Evolutionary conservation across 2,797 vertebrate species (phyloP).

Genomic region (Anas acuta): DNA sequence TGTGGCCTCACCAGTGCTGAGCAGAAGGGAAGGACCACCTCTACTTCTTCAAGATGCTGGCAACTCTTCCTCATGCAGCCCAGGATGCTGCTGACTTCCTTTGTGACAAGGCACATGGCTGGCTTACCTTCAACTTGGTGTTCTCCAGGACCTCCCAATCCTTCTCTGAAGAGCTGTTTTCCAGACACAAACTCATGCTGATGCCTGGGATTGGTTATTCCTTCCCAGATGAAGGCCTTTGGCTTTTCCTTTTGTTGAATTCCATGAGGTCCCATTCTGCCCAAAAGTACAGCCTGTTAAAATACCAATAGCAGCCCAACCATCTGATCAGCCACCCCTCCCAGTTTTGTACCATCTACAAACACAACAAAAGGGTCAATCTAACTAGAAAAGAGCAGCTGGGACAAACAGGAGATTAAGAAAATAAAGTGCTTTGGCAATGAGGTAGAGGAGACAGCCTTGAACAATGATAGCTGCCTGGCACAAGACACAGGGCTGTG

Average conservation of each 20-base stretch:
- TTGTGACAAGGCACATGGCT: background rate
- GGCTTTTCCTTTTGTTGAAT: background rate
- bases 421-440: background rate
- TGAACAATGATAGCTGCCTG: background rate
- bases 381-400: background rate
- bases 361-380: background rate
- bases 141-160: background rate
- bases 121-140: background rate
- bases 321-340: background rate
- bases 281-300: background rate
- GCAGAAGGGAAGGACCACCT: fast-evolving
- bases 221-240: background rate
- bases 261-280: background rate
- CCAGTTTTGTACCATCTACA: background rate
- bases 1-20: background rate
- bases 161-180: background rate
- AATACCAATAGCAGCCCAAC: background rate
- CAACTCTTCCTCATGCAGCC: background rate
- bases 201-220: fast-evolving
- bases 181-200: background rate
- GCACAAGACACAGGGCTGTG: background rate
- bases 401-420: background rate
- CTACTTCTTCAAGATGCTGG: background rate
- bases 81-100: background rate
- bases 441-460: background rate